Conservation (phyloP, 2,888 invertebrate genomes). For the Dolichopus griseipennis region DNA sequence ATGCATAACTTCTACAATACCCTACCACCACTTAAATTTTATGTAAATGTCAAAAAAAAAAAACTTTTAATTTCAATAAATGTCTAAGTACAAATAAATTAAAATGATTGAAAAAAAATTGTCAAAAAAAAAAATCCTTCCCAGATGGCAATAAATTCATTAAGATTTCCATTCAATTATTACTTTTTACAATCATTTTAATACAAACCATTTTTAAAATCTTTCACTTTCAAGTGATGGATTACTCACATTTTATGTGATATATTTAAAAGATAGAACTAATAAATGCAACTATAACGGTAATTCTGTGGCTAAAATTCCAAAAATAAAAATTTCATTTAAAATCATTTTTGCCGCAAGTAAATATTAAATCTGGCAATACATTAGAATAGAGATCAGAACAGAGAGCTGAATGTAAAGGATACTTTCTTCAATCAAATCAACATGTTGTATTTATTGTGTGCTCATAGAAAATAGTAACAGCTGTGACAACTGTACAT, state of each 20-base stretch:
- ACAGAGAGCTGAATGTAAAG: too few relatives aligned
- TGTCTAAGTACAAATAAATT: neutral
- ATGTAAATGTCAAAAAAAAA: constrained; percentile 5
- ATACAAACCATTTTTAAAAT: neutral
- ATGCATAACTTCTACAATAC: too few relatives aligned
- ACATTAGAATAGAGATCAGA: too few relatives aligned
- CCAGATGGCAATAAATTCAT: neutral
- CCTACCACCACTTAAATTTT: neutral
- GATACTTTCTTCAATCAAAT: neutral
- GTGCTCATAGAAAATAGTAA: neutral
- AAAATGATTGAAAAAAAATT: neutral
- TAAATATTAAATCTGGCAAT: too few relatives aligned
- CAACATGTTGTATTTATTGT: neutral
- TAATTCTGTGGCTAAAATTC: too few relatives aligned
- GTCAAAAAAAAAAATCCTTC: neutral
- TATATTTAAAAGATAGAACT: neutral
- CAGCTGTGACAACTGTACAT: constrained; percentile 1
- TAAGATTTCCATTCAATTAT: too few relatives aligned
- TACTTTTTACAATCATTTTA: too few relatives aligned
- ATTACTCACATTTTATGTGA: neutral
- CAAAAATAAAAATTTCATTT: neutral
- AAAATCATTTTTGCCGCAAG: neutral
- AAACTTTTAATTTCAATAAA: neutral
- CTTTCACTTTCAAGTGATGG: neutral
- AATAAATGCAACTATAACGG: too few relatives aligned